Base-by-base conservation (phyloP, 1,140 invertebrate genomes). In the Achroia grisella region DNA sequence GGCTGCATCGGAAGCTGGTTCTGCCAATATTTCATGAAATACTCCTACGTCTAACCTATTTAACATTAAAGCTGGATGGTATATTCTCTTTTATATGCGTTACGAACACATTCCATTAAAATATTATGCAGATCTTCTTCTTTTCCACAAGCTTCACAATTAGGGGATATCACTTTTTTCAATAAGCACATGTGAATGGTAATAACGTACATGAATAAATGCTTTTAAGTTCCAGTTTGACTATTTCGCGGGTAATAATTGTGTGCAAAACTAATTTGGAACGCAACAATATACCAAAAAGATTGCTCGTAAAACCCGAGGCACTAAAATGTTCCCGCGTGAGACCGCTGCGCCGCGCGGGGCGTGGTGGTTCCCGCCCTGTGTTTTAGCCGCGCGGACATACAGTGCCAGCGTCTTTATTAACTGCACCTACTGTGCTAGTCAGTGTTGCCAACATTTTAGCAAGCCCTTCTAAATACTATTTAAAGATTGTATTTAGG, bases 351-450 rank as follows among this genome's bases (percentile, higher is more conserved):
- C 53, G 52, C n/a, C n/a, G n/a, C n/a, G 47, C 57, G 52, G 71
- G 69, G 71, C 71, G 68, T 65, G 56, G 59, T 52, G 44, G 61
- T 61, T 48, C n/a, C 56, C 71, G 71, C 73, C 73, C 72, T 62
- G 70, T 57, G 70, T 71, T 70, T 76, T 76, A 72, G 59, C 56
- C 62, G 55, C 62, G 52, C 44, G 32, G 62, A 63, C 70, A 71
- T 71, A 64, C 70, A 53, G 72, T 69, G 61, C 63, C 53, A 53
- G 56, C 65, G 67, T 76, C 68, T 73, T 71, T 73, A 71, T 76
- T 71, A 72, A 58, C 62, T 56, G 48, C 48, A 56, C 52, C 46
- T 54, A 41, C 56, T 46, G n/a, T n/a, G 33, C 41, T 17, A 33
- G 52, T n/a, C n/a, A n/a, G n/a, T n/a, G n/a, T n/a, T n/a, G n/a